These are phyloP conservation scores for Tor tambroides DNA, from an alignment of 2,113 vertebrate species.

Conservation along the genomic window DNA sequence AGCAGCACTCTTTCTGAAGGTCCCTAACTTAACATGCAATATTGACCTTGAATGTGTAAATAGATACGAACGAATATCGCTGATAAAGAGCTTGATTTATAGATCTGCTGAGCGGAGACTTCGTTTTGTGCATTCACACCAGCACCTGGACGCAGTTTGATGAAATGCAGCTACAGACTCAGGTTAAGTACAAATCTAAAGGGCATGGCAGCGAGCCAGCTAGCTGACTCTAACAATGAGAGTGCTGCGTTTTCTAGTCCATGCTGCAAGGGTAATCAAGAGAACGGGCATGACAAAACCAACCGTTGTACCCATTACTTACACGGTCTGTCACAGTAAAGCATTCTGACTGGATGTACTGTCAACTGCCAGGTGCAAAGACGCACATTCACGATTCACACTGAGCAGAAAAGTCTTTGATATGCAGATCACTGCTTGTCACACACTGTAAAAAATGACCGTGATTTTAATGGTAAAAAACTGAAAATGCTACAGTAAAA, in stretches of 20 bases:
- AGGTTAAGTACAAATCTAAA: constrained; percentile 38
- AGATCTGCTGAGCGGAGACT: constrained; percentile 18
- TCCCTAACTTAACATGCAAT: background rate
- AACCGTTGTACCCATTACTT: constrained; percentile 12
- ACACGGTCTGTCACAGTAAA: constrained; percentile 16
- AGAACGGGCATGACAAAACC: constrained; percentile 20
- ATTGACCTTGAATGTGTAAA: constrained; percentile 42
- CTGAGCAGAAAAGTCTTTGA: constrained; percentile 26
- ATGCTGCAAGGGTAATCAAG: constrained; percentile 43
- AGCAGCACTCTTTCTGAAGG: background rate
- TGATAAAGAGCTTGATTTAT: constrained; percentile 45
- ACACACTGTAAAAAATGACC: no score
- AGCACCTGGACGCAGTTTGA: constrained; percentile 31
- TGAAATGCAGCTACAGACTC: constrained; percentile 33
- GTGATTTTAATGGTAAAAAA: no score
- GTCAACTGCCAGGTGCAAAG: constrained; percentile 17
- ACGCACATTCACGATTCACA: background rate
- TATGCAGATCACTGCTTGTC: constrained; percentile 8
- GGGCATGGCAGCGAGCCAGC: constrained; percentile 44
- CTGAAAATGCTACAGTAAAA: no score
- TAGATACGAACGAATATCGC: constrained; percentile 5
- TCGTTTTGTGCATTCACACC: constrained; percentile 13
- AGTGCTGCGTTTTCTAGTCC: constrained; percentile 16
- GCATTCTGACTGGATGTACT: constrained; percentile 1
- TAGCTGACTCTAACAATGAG: constrained; percentile 38